Evolutionary conservation across 2,888 invertebrate genomes (phyloP).

Genomic region (Acheta domesticus): DNA sequence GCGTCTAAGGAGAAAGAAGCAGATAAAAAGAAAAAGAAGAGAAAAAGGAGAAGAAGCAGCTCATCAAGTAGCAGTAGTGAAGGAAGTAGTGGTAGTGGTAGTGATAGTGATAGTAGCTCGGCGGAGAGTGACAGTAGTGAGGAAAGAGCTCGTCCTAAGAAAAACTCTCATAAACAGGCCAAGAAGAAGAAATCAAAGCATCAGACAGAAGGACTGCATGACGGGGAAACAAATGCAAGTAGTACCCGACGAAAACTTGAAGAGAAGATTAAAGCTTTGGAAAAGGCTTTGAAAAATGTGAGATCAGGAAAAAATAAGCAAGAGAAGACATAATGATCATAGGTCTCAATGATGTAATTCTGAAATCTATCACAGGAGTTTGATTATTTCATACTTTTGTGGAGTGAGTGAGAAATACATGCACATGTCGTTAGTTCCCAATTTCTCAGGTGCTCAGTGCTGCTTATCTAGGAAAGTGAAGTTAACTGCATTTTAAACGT

Average conservation of each 20-base stretch:
- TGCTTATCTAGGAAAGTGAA: no score
- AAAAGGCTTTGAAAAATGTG: constrained; percentile 25
- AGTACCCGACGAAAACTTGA: constrained; percentile 26
- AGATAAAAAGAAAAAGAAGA: constrained; percentile 36
- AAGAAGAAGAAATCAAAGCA: constrained; percentile 27
- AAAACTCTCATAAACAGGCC: constrained; percentile 20
- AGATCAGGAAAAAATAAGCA: constrained; percentile 5
- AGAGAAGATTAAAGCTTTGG: constrained; percentile 28
- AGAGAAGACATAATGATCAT: neutral
- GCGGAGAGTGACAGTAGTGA: constrained; percentile 2
- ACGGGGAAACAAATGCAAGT: constrained; percentile 18
- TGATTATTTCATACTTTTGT: no score
- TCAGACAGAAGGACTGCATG: neutral
- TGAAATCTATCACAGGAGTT: no score
- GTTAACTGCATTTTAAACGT: no score
- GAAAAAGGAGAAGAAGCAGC: constrained; percentile 28
- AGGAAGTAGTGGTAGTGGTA: neutral
- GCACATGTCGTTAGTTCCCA: no score
- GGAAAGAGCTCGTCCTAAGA: neutral
- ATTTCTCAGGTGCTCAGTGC: no score
- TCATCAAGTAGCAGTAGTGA: neutral
- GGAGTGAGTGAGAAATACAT: no score
- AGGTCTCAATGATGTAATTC: no score
- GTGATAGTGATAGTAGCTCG: neutral
- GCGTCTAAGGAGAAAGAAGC: constrained; percentile 34